Conservation (phyloP, 2,113 vertebrate species). For the Trichomycterus rosablanca region DNA sequence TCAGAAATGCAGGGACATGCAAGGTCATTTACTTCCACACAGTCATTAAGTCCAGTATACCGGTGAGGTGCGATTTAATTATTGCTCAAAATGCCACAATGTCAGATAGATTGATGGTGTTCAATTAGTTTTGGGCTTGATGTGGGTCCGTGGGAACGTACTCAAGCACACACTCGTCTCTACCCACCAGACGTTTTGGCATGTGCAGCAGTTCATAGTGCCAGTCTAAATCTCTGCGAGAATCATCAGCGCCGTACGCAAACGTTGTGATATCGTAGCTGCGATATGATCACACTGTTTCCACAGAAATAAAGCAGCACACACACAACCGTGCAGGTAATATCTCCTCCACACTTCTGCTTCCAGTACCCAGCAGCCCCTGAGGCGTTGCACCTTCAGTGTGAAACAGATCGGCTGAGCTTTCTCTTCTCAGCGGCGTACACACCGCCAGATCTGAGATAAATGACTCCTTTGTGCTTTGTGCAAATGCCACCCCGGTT, state of each 20-base stretch:
- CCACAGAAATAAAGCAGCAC: background rate
- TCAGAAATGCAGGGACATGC: too few relatives aligned
- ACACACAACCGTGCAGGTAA: slow-evolving; percentile 18
- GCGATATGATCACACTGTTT: slow-evolving; percentile 4
- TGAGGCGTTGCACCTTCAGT: slow-evolving; percentile 14
- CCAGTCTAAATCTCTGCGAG: background rate
- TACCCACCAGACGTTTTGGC: background rate
- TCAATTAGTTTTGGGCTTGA: background rate
- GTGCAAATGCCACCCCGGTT: slow-evolving; percentile 53
- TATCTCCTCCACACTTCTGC: slow-evolving; percentile 18
- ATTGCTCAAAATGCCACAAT: background rate
- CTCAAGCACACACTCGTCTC: background rate
- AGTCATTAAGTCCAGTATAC: background rate
- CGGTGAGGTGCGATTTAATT: background rate
- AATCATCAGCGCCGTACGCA: too few relatives aligned
- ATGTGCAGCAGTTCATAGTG: background rate
- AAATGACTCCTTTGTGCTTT: slow-evolving; percentile 65
- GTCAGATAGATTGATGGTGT: background rate
- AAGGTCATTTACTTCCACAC: too few relatives aligned
- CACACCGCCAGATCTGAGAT: slow-evolving; percentile 45
- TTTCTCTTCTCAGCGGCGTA: slow-evolving; percentile 31
- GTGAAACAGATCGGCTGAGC: slow-evolving; percentile 26
- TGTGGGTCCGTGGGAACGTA: background rate
- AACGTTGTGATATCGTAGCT: background rate
- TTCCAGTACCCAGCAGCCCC: slow-evolving; percentile 12